Conservation (phyloP, 2,888 invertebrate species). For the Oscheius sp. region DNA sequence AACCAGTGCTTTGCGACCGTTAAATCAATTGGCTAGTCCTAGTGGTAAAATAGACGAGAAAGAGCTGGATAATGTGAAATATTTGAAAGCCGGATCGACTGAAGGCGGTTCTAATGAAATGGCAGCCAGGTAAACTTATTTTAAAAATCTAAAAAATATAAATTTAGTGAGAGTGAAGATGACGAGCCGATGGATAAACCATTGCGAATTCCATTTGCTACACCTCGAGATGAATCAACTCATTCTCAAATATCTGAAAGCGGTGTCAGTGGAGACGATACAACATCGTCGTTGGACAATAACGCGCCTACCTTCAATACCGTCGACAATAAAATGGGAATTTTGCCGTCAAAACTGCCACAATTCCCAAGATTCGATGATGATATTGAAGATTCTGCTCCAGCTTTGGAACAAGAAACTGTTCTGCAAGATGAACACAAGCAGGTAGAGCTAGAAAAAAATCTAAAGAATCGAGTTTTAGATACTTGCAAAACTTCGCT, state of each 20-base stretch:
- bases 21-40: slow-evolving; percentile 1
- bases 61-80: slow-evolving; percentile 51
- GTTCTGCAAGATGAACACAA: slow-evolving; percentile 79
- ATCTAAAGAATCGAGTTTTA: slow-evolving; percentile 20
- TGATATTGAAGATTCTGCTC: slow-evolving; percentile 74
- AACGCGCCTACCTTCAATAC: slow-evolving; percentile 21
- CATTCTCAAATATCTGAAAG: slow-evolving; percentile 62
- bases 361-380: slow-evolving; percentile 24
- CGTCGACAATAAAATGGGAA: background rate
- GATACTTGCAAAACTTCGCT: slow-evolving; percentile 90
- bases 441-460: slow-evolving; percentile 33
- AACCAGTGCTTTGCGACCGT: slow-evolving; percentile 37
- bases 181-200: slow-evolving; percentile 51
- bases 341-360: slow-evolving; percentile 19
- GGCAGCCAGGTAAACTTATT: background rate
- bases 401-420: slow-evolving; percentile 93
- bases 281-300: slow-evolving; percentile 31
- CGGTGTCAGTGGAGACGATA: slow-evolving; percentile 49
- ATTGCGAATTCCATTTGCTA: slow-evolving; percentile 16
- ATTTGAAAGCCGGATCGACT: slow-evolving; percentile 34
- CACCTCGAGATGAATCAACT: slow-evolving; percentile 23
- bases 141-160: background rate
- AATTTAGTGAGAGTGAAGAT: slow-evolving; percentile 53
- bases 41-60: slow-evolving; percentile 22
- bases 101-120: slow-evolving; percentile 12